Evolutionary conservation across 2,113 vertebrate species (phyloP).

Genomic region (Ellobius talpinus): DNA sequence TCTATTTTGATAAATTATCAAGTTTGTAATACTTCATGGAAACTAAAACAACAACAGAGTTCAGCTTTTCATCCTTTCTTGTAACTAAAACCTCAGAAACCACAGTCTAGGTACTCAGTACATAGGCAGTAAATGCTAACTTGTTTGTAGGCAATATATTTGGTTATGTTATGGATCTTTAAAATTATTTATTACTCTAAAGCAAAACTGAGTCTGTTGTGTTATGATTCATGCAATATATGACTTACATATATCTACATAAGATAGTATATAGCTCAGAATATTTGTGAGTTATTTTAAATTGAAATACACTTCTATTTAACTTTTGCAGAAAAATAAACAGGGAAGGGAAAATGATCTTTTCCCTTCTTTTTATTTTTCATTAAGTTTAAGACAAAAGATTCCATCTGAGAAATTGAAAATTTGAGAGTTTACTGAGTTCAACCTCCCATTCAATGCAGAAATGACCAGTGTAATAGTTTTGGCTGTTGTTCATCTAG

Average conservation of each 20-base stretch:
- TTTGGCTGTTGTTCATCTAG: background rate
- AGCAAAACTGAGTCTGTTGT: background rate
- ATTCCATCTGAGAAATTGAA: slow-evolving; percentile 45
- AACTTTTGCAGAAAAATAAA: background rate
- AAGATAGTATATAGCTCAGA: background rate
- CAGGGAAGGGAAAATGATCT: background rate
- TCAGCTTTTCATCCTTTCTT: background rate
- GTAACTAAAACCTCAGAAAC: background rate
- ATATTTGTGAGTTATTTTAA: slow-evolving; percentile 16
- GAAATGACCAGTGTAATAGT: background rate
- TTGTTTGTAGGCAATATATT: background rate
- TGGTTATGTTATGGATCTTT: background rate
- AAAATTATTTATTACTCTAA: slow-evolving; percentile 23
- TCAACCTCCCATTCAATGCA: background rate
- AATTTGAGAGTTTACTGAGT: background rate
- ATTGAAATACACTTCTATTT: slow-evolving; percentile 30
- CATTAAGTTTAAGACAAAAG: background rate
- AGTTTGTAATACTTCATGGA: background rate
- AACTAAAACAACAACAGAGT: background rate
- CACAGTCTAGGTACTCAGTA: background rate
- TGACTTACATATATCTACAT: background rate
- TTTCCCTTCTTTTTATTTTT: background rate
- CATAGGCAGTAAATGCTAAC: background rate
- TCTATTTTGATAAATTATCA: background rate
- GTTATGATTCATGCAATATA: background rate